A percentile compares a stretch with the other conserved stretches of the same genome.
Conservation (phyloP, 2,888 invertebrate genomes). For the Autographa gamma region DNA sequence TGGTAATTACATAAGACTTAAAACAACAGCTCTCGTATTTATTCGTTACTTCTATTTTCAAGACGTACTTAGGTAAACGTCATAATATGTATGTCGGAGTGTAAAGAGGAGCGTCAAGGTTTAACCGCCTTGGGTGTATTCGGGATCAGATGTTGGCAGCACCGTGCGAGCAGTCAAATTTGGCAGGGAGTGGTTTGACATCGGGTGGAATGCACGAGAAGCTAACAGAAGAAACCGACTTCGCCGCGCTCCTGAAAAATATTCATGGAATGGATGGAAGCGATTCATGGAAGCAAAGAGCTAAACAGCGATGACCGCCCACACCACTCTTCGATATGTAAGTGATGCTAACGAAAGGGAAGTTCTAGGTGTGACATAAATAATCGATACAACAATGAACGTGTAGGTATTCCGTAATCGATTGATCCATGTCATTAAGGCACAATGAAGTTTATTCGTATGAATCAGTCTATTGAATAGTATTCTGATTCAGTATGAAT, state of each 20-base stretch:
- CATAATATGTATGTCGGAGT: neutral
- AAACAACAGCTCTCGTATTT: conserved; percentile 22
- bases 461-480: conserved; percentile 11
- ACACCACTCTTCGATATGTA: too few relatives aligned
- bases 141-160: too few relatives aligned
- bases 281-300: too few relatives aligned
- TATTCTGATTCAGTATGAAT: conserved; percentile 23
- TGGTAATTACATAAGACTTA: conserved; percentile 45
- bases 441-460: conserved; percentile 2
- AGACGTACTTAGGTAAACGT: neutral
- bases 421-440: conserved; percentile 4
- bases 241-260: too few relatives aligned
- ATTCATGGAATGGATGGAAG: too few relatives aligned
- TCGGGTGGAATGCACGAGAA: too few relatives aligned
- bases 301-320: too few relatives aligned
- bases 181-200: too few relatives aligned
- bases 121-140: too few relatives aligned
- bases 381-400: neutral
- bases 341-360: neutral
- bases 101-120: too few relatives aligned
- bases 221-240: too few relatives aligned
- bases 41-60: conserved; percentile 19
- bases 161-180: too few relatives aligned
- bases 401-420: conserved; percentile 7
- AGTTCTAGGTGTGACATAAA: neutral